phyloP scores from a whole-genome alignment of 1,140 invertebrate species.

The Drosophila bocqueti region DNA sequence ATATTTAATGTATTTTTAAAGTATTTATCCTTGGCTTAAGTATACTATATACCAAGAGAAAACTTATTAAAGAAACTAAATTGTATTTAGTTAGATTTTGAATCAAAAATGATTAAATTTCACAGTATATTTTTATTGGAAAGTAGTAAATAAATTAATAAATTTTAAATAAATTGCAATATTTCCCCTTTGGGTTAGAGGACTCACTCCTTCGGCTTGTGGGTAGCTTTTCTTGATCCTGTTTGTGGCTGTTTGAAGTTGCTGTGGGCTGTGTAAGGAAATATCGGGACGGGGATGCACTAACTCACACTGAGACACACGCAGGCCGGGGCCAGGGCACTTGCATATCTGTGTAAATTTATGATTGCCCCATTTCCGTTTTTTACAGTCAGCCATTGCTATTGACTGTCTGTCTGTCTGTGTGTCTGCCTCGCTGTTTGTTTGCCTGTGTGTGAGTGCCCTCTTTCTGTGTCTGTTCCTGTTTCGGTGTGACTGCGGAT shows the following conservation, averaged over 20 bases:
- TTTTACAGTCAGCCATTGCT: constrained; percentile 75
- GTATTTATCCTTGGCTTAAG: not conserved
- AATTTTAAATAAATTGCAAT: no score
- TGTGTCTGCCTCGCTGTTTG: constrained; percentile 1
- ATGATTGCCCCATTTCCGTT: constrained; percentile 84
- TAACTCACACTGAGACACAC: constrained; percentile 38
- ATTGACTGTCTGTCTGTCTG: constrained; percentile 68
- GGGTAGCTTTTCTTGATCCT: not conserved
- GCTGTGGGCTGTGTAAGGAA: constrained; percentile 20
- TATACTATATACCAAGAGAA: not conserved
- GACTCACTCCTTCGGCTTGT: not conserved
- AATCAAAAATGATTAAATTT: not conserved
- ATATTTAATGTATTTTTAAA: not conserved
- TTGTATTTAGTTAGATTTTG: not conserved
- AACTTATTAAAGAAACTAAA: not conserved
- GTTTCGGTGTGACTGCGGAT: constrained; percentile 1
- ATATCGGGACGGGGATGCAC: constrained; percentile 13
- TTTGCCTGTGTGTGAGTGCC: not conserved
- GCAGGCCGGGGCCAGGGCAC: constrained; percentile 54
- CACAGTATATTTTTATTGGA: no score
- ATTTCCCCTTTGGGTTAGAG: not conserved
- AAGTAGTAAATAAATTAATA: not conserved
- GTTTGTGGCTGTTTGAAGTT: constrained; percentile 49
- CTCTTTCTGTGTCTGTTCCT: not conserved
- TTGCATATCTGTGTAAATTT: constrained; percentile 84